Conservation (phyloP, 2,113 vertebrate genomes). For the Halichoerus grypus region DNA sequence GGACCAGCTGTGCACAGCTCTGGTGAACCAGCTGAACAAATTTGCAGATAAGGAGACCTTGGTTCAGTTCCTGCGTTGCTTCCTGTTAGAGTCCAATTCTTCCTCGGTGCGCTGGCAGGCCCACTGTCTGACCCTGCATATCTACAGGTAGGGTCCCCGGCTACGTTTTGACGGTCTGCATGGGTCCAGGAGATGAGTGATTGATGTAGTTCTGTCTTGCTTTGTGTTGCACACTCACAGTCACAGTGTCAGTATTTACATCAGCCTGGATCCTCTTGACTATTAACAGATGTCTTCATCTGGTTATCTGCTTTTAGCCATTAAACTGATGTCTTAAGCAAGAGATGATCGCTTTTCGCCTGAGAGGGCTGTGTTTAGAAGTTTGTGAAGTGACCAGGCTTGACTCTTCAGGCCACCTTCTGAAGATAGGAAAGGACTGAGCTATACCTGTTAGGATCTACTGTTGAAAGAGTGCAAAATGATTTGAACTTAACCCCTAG, state of each 20-base stretch:
- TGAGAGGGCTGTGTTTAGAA: neutral
- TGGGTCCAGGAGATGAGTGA: neutral
- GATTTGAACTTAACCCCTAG: neutral
- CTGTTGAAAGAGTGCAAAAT: neutral
- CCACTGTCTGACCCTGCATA: constrained; percentile 96
- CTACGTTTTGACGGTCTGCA: no score
- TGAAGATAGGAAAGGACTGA: neutral
- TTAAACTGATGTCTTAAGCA: neutral
- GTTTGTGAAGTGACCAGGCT: neutral
- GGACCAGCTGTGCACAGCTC: constrained; percentile 96
- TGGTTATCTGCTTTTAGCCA: neutral
- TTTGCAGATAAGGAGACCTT: constrained; percentile 99
- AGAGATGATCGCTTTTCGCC: neutral
- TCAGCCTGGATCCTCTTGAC: neutral
- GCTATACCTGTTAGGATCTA: neutral
- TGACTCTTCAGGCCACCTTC: neutral
- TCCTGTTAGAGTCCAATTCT: constrained; percentile 97
- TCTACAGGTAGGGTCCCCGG: constrained; percentile 93
- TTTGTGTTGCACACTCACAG: fast-evolving
- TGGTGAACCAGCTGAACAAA: constrained; percentile 98
- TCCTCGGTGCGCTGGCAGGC: constrained; percentile 99
- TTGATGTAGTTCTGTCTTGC: neutral
- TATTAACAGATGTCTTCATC: neutral
- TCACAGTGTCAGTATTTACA: neutral
- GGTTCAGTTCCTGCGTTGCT: constrained; percentile 98